Evolutionary conservation across 92 coral and sea anemone genomes (phyloP), one percentile per base, ranked within the genome.

Genomic region (Zoanthus gigantus): DNA sequence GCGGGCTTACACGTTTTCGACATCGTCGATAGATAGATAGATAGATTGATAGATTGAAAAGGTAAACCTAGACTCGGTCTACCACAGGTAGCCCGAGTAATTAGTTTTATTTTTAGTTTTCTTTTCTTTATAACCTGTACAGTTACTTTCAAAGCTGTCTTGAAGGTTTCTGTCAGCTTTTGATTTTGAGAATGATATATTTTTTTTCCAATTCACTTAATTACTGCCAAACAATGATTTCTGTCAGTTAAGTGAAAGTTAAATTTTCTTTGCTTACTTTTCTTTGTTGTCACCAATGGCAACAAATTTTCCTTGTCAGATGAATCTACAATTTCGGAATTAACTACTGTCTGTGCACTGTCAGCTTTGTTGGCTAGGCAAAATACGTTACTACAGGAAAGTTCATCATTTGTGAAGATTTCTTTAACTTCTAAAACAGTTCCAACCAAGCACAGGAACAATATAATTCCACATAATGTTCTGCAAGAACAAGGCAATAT

Each of bases 401-500:
- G 45, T 2, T 11, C 29, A 6, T 75, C 42, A 63, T 37, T 34
- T 18, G 52, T 12, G 79, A 72, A 78, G 68, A 77, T 77, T 44
- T 82, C 31, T 61, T 79, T 29, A 31, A 93, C 50, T 69, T 96
- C 98, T 17, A 92, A 16, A 28, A 84, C 78, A 1, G 98, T 96
- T 57, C 98, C 98, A 88, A 85, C 77, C 31, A 96, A 89, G 71
- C 98, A 94, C 16, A 96, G 88, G 44, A 87, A 78, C n/a, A 93
- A 63, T 31, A 96, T 71, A n/a, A 96, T 57, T 65, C 98, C 95
- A 87, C 95, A 95, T 44, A 96, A 82, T 0, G 86, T 83, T 42
- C 98, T 96, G 83, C 11, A 52, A 45, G 72, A 29, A 77, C 17
- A 71, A 52, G 1, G 46, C n/a, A 0, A 29, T 6, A 16, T 16